A percentile compares a stretch with the other conserved stretches of the same genome.
These are phyloP conservation scores for Myotis planiceps DNA, from an alignment of 2,797 vertebrate genomes.

Conservation along the genomic window DNA sequence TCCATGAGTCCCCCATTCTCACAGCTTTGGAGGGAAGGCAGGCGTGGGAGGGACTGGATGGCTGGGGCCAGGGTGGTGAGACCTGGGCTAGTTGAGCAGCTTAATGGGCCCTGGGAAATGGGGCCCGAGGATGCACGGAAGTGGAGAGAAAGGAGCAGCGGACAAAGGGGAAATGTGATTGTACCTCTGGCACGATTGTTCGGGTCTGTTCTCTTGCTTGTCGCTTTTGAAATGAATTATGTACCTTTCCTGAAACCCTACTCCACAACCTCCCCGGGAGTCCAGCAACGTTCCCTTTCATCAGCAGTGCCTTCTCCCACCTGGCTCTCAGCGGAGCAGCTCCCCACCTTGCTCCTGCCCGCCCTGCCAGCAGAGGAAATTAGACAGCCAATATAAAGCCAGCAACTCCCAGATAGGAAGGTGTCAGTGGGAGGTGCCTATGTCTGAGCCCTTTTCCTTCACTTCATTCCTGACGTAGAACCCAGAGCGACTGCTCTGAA, in stretches of 20 bases:
- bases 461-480: background rate
- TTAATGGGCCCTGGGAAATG: background rate
- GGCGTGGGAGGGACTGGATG: background rate
- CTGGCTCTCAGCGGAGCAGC: background rate
- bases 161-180: background rate
- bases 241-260: background rate
- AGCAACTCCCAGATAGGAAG: background rate
- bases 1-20: background rate
- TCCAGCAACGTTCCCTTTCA: background rate
- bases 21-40: background rate
- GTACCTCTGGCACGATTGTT: background rate
- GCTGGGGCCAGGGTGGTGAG: background rate
- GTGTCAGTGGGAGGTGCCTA: background rate
- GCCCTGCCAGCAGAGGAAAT: background rate
- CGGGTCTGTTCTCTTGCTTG: background rate
- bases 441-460: background rate
- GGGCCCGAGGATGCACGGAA: background rate
- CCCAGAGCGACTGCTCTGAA: background rate
- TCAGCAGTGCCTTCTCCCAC: background rate
- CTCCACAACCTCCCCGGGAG: background rate
- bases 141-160: background rate
- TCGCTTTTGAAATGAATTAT: background rate
- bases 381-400: background rate
- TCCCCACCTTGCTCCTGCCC: background rate
- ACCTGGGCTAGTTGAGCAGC: background rate